Percentiles rank a stretch among this genome's conserved stretches.
phyloP scores from a whole-genome alignment of 2,888 invertebrate genomes.

The Reticulitermes lucifugus region DNA sequence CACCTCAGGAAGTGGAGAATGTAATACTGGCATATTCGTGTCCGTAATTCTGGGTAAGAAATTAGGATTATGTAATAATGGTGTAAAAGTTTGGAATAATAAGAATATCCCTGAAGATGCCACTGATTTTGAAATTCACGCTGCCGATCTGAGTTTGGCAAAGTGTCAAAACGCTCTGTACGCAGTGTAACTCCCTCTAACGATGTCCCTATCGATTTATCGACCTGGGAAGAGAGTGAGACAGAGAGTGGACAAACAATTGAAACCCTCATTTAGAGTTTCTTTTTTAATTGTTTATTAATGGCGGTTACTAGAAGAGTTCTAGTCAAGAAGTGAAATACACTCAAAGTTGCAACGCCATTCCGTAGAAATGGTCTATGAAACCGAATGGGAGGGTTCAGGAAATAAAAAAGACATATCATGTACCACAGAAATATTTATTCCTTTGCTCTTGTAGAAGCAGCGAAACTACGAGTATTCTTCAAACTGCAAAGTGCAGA shows the following conservation, averaged over 20 bases:
- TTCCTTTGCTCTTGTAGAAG: too few species aligned
- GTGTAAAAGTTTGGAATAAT: too few species aligned
- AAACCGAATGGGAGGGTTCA: background rate
- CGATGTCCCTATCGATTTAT: background rate
- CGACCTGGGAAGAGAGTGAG: background rate
- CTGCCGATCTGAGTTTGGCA: background rate
- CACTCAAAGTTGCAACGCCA: background rate
- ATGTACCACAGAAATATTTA: too few species aligned
- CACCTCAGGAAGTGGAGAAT: too few species aligned
- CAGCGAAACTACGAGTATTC: too few species aligned
- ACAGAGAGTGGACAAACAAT: background rate
- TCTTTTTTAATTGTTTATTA: background rate
- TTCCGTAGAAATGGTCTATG: background rate
- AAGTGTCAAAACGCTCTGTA: background rate
- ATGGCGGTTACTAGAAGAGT: background rate
- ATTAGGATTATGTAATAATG: too few species aligned
- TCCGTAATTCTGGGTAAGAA: too few species aligned
- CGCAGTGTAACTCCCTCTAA: background rate
- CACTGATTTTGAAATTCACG: background rate
- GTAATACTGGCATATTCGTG: too few species aligned
- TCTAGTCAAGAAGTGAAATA: background rate
- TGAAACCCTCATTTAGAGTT: background rate
- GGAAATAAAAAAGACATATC: too few species aligned
- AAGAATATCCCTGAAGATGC: background rate
- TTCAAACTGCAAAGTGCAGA: too few species aligned